Evolutionary conservation across 2,888 invertebrate species (phyloP).

Genomic region (Pocota personata): DNA sequence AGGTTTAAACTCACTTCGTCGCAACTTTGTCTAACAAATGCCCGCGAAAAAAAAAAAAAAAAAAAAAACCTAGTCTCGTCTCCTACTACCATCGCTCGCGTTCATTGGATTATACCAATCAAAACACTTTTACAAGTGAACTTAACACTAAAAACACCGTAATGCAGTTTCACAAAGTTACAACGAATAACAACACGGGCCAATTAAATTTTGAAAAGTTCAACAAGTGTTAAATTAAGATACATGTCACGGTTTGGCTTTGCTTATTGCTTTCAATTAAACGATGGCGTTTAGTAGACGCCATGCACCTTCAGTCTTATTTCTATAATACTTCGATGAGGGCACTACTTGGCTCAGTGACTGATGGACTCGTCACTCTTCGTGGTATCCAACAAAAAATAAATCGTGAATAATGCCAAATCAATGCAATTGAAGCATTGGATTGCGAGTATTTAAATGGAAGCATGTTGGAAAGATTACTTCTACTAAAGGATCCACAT

Average conservation of each 20-base stretch:
- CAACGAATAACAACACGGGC: constrained; percentile 47
- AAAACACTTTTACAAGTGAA: constrained; percentile 43
- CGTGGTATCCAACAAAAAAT: neutral
- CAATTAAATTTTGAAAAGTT: constrained; percentile 72
- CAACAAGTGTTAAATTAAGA: constrained; percentile 70
- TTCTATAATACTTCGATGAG: constrained; percentile 2
- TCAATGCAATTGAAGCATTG: neutral
- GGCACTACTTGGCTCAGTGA: constrained; percentile 4
- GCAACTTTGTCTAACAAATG: neutral
- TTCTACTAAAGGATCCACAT: neutral
- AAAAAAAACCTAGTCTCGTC: neutral
- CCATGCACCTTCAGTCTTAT: constrained; percentile 35
- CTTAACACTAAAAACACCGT: constrained; percentile 14
- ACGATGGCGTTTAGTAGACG: constrained; percentile 62
- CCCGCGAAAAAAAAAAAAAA: neutral
- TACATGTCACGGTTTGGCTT: constrained; percentile 63
- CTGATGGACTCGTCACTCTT: constrained; percentile 24
- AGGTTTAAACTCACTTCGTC: neutral
- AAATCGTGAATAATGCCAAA: neutral
- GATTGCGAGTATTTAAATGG: neutral
- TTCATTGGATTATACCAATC: constrained; percentile 29
- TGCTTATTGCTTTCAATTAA: constrained; percentile 48
- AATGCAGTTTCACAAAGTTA: constrained; percentile 36
- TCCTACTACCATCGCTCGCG: constrained; percentile 2
- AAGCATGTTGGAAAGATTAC: neutral